A percentile compares a stretch with the other conserved stretches of the same genome.
Conservation (phyloP, 2,888 invertebrate genomes). For the Ormyrus thymus region DNA sequence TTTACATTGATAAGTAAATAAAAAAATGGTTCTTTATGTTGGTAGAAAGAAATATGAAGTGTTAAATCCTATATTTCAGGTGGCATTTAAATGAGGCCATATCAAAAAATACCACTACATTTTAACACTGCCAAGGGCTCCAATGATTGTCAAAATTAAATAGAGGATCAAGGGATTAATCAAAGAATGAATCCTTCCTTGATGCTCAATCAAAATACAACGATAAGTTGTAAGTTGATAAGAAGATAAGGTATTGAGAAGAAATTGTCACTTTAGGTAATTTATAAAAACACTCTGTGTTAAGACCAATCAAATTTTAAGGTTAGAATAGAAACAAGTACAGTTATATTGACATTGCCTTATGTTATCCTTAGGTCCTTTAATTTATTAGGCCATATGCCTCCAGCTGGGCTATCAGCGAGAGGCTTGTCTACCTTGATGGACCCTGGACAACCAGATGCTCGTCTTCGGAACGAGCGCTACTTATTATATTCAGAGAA, state of each 20-base stretch:
- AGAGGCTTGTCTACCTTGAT: conserved; percentile 74
- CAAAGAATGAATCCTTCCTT: conserved; percentile 43
- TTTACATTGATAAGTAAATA: background rate
- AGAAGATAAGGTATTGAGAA: conserved; percentile 21
- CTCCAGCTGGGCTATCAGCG: conserved; percentile 74
- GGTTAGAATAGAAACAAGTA: background rate
- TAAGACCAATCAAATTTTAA: background rate
- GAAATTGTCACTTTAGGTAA: conserved; percentile 34
- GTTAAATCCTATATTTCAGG: conserved; percentile 28
- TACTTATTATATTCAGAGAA: conserved; percentile 72
- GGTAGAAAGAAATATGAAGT: background rate
- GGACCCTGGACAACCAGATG: conserved; percentile 75
- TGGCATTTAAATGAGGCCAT: background rate
- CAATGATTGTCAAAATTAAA: background rate
- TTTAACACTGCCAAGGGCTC: conserved; percentile 2
- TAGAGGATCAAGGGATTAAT: conserved; percentile 19
- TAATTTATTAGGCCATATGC: conserved; percentile 71
- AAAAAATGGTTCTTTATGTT: background rate
- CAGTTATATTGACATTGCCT: background rate
- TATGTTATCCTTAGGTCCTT: conserved; percentile 28
- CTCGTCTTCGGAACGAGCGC: conserved; percentile 75
- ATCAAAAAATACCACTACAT: conserved; percentile 3
- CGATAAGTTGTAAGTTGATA: conserved; percentile 27
- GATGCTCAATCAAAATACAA: background rate
- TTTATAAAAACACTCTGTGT: background rate